Percentiles rank a stretch among this genome's conserved stretches.
Evolutionary conservation across 2,797 vertebrate genomes (phyloP).

Genomic region (Remorina albescens): DNA sequence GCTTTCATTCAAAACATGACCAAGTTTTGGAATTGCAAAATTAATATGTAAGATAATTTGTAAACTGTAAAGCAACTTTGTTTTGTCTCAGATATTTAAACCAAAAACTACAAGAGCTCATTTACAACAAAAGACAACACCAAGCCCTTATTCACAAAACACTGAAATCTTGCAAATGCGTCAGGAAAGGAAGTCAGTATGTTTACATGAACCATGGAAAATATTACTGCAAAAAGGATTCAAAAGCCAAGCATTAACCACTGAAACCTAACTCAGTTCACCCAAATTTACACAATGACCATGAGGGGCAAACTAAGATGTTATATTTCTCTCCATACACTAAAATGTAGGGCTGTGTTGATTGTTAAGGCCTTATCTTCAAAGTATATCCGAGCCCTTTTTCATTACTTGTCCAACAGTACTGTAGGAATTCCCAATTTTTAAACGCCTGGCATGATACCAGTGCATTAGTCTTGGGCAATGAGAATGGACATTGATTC

Average conservation of each 20-base stretch:
- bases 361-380: constrained; percentile 7
- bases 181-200: constrained; percentile 29
- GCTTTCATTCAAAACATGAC: constrained; percentile 21
- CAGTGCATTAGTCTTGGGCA: constrained; percentile 20
- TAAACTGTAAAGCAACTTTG: constrained; percentile 32
- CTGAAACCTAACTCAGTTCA: constrained; percentile 20
- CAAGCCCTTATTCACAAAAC: constrained; percentile 60
- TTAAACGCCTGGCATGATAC: constrained; percentile 6
- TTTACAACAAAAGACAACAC: constrained; percentile 41
- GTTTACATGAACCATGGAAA: constrained; percentile 23
- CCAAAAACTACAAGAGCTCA: constrained; percentile 37
- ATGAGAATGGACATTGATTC: constrained; percentile 2
- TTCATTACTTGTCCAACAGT: too few relatives aligned
- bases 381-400: constrained; percentile 9
- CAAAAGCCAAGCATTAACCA: constrained; percentile 19
- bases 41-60: neutral
- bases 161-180: constrained; percentile 46
- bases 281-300: constrained; percentile 1
- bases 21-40: constrained; percentile 24
- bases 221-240: constrained; percentile 53
- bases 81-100: constrained; percentile 38
- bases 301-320: neutral
- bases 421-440: neutral
- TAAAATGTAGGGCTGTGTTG: too few relatives aligned
- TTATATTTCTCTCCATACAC: neutral